Conservation (phyloP, 2,113 vertebrate species). For the Burhinus oedicnemus region DNA sequence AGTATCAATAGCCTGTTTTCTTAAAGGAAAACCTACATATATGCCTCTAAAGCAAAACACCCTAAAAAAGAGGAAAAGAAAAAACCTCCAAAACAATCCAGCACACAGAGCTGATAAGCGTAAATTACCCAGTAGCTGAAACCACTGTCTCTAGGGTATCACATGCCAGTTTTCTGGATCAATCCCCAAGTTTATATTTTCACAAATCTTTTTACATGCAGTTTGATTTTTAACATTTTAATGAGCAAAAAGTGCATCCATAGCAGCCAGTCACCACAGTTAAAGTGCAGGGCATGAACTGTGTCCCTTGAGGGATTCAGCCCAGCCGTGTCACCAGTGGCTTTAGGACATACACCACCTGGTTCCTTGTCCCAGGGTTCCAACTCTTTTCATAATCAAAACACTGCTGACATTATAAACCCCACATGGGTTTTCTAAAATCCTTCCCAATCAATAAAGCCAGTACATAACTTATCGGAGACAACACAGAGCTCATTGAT, state of each 20-base stretch:
- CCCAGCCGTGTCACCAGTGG: slow-evolving; percentile 85
- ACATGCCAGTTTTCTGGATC: slow-evolving; percentile 61
- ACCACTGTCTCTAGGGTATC: not conserved
- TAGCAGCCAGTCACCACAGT: slow-evolving; percentile 71
- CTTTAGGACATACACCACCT: slow-evolving; percentile 89
- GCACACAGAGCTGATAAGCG: slow-evolving; percentile 58
- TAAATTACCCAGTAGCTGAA: slow-evolving; percentile 60
- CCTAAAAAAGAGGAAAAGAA: not conserved
- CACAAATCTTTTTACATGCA: slow-evolving; percentile 73
- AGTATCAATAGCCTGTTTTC: not conserved
- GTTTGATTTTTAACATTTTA: slow-evolving; percentile 81
- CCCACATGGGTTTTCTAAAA: slow-evolving; percentile 86
- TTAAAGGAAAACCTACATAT: slow-evolving; percentile 16
- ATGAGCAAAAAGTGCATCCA: slow-evolving; percentile 75
- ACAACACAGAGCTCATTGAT: slow-evolving; percentile 88
- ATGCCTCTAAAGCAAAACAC: not conserved
- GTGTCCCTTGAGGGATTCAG: slow-evolving; percentile 70
- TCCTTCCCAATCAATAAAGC: slow-evolving; percentile 87
- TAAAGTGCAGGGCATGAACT: slow-evolving; percentile 79
- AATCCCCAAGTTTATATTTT: slow-evolving; percentile 76
- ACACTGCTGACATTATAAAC: slow-evolving; percentile 89
- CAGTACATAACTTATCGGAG: slow-evolving; percentile 85
- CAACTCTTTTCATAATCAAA: slow-evolving; percentile 80
- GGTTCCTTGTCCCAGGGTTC: slow-evolving; percentile 78
- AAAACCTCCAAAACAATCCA: not conserved